Base-by-base conservation (phyloP, 2,113 vertebrate species). In the Antennarius striatus region DNA sequence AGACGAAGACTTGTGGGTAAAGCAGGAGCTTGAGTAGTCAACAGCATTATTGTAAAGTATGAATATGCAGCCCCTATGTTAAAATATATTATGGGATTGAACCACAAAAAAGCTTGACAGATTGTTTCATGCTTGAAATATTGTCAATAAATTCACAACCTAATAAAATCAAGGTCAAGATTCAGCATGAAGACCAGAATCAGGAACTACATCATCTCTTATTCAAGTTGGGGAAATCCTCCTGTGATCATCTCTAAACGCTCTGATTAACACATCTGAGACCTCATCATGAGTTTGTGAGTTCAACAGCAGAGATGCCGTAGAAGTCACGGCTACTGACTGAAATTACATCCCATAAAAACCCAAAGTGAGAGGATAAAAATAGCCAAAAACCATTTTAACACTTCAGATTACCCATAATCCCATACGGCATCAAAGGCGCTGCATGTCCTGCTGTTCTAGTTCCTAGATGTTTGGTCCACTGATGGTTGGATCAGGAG, bases 51-150 rank as follows among this genome's bases (percentile, higher is more conserved):
- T 64, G 43, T 28, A 77, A 43, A 61, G 40, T 55, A 61, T 43
- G 80, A 90, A 71, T 83, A 89, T 89, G 88, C 86, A 87, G 85
- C 89, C 79, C 71, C 83, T 60, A 4, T 68, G 3, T 69, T 62
- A 14, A 50, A 52, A 10, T 30, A 29, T 50, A 7, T 17, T 17
- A 74, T 39, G 53, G 48, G 39, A 68, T 63, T 0, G 14, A 49
- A 10, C 7, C 14, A 59, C 22, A 22, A 22, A 22, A 22, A 22
- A 22, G 22, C 22, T 22, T 22, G 22, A 22, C 22, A 2, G 22
- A 22, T 22, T 22, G 22, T 22, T 22, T 22, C 22, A 2, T 22
- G 22, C 22, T 32, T 42, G 22, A 64, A 42, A 65, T 55, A 13
- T 32, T 39, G 50, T 52, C 28, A 53, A 14, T 1, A 11, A 8